These are phyloP conservation scores for Crotalus viridis DNA, from an alignment of 2,113 vertebrate species.

Conservation along the genomic window DNA sequence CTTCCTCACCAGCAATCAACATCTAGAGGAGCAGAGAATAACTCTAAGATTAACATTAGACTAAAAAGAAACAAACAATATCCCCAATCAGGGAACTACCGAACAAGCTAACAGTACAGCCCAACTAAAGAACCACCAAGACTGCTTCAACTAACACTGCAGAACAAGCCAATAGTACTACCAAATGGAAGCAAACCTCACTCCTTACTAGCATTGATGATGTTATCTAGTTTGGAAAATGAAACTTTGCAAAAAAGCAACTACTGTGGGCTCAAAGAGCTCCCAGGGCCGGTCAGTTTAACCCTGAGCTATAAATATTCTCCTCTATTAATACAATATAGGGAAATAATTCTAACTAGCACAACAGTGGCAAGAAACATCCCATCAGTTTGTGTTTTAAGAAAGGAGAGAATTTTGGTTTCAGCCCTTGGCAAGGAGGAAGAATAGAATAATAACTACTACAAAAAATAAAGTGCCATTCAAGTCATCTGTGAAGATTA, in stretches of 20 bases:
- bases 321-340: background rate
- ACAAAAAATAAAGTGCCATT: background rate
- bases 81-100: background rate
- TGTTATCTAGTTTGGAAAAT: background rate
- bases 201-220: background rate
- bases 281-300: background rate
- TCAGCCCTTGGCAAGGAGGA: background rate
- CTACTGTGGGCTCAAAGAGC: background rate
- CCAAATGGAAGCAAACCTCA: background rate
- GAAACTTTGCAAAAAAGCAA: background rate
- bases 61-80: background rate
- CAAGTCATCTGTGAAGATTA: background rate
- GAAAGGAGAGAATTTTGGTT: rapidly evolving
- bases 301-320: background rate
- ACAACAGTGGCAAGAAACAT: background rate
- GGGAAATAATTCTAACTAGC: background rate
- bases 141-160: background rate
- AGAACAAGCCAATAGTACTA: background rate
- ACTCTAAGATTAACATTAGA: too few species aligned
- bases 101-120: background rate
- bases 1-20: background rate
- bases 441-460: background rate
- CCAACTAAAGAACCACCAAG: background rate
- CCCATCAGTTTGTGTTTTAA: background rate
- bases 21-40: background rate